Conservation (phyloP, 2,888 invertebrate species). For the Druceiella hillmani region DNA sequence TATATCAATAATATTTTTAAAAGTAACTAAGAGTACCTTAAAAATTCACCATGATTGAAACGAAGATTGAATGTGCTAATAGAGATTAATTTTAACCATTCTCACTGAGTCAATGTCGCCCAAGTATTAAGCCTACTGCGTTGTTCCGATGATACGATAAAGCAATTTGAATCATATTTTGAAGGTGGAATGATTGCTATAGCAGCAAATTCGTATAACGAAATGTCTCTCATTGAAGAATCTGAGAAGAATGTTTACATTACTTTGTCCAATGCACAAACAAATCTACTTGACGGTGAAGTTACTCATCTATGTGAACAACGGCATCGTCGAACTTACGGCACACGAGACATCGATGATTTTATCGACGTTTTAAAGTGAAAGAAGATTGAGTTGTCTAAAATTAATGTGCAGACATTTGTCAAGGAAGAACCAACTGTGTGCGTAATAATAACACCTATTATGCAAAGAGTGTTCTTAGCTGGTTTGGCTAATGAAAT, state of each 20-base stretch:
- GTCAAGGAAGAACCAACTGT: conserved; percentile 7
- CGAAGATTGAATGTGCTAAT: conserved; percentile 20
- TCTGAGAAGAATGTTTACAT: conserved; percentile 17
- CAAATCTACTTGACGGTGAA: conserved; percentile 12
- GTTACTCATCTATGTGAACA: conserved; percentile 16
- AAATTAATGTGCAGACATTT: conserved; percentile 11
- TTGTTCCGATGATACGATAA: conserved; percentile 22
- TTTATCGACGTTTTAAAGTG: conserved; percentile 7
- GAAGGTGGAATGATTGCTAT: conserved; percentile 21
- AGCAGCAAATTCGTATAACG: conserved; percentile 19
- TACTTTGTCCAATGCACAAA: conserved; percentile 17
- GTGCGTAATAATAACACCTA: not conserved
- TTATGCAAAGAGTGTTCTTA: conserved; percentile 8
- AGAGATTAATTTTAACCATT: conserved; percentile 20
- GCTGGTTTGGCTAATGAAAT: conserved; percentile 12
- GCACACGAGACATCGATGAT: conserved; percentile 13
- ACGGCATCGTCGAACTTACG: conserved; percentile 14
- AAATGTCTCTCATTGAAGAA: conserved; percentile 20
- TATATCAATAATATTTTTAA: conserved; percentile 16
- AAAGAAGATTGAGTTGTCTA: conserved; percentile 13
- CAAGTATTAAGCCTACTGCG: conserved; percentile 21
- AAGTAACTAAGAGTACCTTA: conserved; percentile 19
- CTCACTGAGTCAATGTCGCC: conserved; percentile 18
- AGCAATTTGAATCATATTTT: conserved; percentile 22
- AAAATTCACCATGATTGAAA: no score